These are phyloP conservation scores for Allolobophora icterica DNA, from an alignment of 2,888 invertebrate species.

Conservation along the genomic window DNA sequence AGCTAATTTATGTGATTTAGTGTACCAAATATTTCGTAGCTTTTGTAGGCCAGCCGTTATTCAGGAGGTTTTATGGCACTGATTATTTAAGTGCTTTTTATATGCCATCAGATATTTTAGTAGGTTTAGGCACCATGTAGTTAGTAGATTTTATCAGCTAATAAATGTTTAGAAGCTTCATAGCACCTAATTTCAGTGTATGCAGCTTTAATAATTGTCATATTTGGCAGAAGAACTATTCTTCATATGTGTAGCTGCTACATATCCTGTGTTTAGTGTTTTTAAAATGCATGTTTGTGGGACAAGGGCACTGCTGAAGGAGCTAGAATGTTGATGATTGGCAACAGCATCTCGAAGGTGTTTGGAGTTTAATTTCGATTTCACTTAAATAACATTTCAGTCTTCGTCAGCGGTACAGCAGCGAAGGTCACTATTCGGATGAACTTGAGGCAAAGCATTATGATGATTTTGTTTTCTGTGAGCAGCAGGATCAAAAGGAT, in stretches of 20 bases:
- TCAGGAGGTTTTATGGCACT: not conserved
- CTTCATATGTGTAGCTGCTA: no score
- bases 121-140: not conserved
- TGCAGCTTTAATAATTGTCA: not conserved
- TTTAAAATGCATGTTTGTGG: no score
- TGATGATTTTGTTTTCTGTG: slow-evolving; percentile 13
- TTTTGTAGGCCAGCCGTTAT: not conserved
- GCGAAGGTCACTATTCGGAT: slow-evolving; percentile 23
- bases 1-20: no score
- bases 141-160: not conserved
- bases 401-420: slow-evolving; percentile 22
- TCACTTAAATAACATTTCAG: not conserved
- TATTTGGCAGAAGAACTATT: not conserved
- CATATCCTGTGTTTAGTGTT: no score
- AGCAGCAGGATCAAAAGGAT: not conserved
- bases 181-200: not conserved
- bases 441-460: slow-evolving; percentile 19
- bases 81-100: not conserved
- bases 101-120: not conserved
- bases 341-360: not conserved
- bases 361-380: not conserved
- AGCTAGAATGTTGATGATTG: not conserved
- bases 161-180: not conserved
- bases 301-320: not conserved
- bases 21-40: no score